Conservation (phyloP, 2,113 vertebrate species). For the Scomber colias region DNA sequence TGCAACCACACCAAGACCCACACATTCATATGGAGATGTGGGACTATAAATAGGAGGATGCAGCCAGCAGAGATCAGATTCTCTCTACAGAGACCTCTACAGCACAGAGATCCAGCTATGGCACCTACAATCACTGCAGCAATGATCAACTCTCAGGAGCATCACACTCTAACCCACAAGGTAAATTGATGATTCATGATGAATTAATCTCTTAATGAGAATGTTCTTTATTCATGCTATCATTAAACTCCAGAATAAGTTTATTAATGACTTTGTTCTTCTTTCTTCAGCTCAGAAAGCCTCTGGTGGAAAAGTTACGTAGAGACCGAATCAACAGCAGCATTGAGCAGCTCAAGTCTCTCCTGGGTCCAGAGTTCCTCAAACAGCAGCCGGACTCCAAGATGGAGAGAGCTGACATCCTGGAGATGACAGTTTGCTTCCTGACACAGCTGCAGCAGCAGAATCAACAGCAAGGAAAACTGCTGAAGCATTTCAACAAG, state of each 20-base stretch:
- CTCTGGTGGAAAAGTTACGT: too few relatives aligned
- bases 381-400: conserved; percentile 24
- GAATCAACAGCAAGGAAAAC: not conserved
- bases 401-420: conserved; percentile 12
- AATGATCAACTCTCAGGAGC: too few relatives aligned
- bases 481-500: conserved; percentile 53
- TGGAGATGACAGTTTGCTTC: conserved; percentile 71
- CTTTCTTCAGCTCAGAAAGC: too few relatives aligned
- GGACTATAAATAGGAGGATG: conserved; percentile 72
- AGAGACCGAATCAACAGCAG: conserved; percentile 69
- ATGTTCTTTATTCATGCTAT: too few relatives aligned
- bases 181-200: conserved; percentile 37
- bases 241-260: too few relatives aligned
- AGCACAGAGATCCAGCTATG: not conserved
- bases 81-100: conserved; percentile 24
- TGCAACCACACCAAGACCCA: conserved; percentile 65
- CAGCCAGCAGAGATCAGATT: conserved; percentile 60
- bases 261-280: too few relatives aligned
- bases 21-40: conserved; percentile 79
- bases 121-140: not conserved
- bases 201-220: too few relatives aligned
- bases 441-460: conserved; percentile 46
- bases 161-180: conserved; percentile 13
- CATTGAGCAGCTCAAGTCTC: conserved; percentile 12
- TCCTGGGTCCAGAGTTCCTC: not conserved